Evolutionary conservation across 2,797 vertebrate species (phyloP), one percentile per base, ranked within the genome.

Genomic region (Clarias laeviceps): DNA sequence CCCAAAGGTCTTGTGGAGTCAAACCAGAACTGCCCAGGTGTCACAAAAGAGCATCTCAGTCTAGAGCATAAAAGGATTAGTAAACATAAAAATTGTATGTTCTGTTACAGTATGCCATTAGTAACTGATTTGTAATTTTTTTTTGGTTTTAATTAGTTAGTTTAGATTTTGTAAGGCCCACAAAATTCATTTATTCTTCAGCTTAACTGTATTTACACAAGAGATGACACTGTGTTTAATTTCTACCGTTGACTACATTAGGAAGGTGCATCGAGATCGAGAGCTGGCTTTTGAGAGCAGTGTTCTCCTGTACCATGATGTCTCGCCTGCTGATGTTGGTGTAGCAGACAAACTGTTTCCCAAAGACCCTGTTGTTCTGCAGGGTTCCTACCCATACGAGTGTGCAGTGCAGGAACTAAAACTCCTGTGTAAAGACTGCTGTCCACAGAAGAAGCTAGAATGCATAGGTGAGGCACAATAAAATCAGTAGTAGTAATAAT

Each of bases 381-480:
- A 90, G 0, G 93, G 91, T 68, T 90, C 94, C 91, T 96, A 94
- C 32, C 96, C 97, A 0, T 99, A 98, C 0, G 92, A 94, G 2
- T 93, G 93, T 0, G 97, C 97, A 0, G 92, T 97, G 1, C 95
- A 96, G 90, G 97, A 98, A 87, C 94, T 99, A 34, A 94, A 92
- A 72, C 94, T 96, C 54, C 91, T 99, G 18, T 88, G 94, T 0
- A 93, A 94, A 85, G 96, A 97, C 91, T 92, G 89, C 82, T 97
- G 96, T 87, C 98, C 98, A 0, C 98, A 98, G 92, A 96, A 93
- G 91, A 99, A 99, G 92, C 90, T 99, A 89, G 97, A 98, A 2
- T 97, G 97, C 89, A 96, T 99, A 0, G 97, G 98, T 99, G 90
- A 93, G 95, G 0, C 29, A 24, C 1, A 37, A 32, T 54, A 45